phyloP scores from a whole-genome alignment of 2,888 invertebrate species.

The Tetheella fluctuosa region DNA sequence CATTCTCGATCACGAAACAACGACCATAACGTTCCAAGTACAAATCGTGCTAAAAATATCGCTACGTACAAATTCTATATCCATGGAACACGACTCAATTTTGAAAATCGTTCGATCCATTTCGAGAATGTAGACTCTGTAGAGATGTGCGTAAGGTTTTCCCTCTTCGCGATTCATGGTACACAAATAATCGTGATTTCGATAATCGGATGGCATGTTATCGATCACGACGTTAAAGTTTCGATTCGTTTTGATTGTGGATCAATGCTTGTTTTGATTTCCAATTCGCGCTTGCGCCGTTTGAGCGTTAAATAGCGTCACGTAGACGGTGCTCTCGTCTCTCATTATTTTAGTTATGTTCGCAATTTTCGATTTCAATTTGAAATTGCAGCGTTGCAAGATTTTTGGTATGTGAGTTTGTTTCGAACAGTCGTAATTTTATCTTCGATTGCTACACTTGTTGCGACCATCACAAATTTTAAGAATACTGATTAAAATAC shows the following conservation, averaged over 20 bases:
- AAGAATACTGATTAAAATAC: too few relatives aligned
- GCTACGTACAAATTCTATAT: constrained; percentile 32
- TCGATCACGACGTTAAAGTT: constrained; percentile 80
- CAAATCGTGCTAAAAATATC: constrained; percentile 27
- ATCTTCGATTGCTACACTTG: not conserved
- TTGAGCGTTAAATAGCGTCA: constrained; percentile 82
- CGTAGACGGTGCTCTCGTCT: constrained; percentile 68
- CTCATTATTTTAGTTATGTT: constrained; percentile 51
- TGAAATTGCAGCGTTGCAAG: constrained; percentile 52
- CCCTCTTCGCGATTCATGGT: constrained; percentile 35
- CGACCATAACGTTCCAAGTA: constrained; percentile 30
- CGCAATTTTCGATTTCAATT: constrained; percentile 75
- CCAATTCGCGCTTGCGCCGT: constrained; percentile 82
- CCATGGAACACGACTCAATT: constrained; percentile 47
- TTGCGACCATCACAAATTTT: not conserved
- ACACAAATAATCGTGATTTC: constrained; percentile 78
- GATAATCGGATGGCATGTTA: constrained; percentile 79
- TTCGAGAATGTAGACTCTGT: constrained; percentile 36
- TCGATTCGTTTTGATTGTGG: constrained; percentile 80
- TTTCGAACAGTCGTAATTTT: constrained; percentile 11
- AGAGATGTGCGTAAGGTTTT: constrained; percentile 34
- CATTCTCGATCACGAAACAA: constrained; percentile 40
- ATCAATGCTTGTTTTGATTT: constrained; percentile 83
- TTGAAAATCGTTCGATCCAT: constrained; percentile 36
- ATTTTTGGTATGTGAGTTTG: constrained; percentile 37